Evolutionary conservation across 2,113 vertebrate genomes (phyloP).

Genomic region (Oncorhynchus mykiss): DNA sequence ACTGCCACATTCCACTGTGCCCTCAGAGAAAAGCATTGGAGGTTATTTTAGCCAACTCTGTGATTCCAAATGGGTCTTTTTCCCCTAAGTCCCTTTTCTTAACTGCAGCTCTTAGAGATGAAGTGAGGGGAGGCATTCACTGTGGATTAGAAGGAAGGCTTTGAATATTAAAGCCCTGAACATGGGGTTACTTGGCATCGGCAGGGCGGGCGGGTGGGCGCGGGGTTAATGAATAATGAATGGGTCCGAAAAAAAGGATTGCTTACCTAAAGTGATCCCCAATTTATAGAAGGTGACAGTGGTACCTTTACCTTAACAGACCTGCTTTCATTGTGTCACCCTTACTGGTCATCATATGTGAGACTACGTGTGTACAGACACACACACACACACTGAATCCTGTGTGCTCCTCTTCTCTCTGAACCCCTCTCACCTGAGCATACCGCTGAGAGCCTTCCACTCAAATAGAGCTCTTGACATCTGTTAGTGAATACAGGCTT

Average conservation of each 20-base stretch:
- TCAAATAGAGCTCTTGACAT: constrained; percentile 19
- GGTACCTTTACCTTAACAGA: constrained; percentile 24
- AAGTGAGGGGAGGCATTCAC: constrained; percentile 44
- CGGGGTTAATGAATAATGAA: constrained; percentile 70
- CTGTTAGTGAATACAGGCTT: constrained; percentile 19
- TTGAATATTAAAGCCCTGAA: constrained; percentile 65
- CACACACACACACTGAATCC: constrained; percentile 6
- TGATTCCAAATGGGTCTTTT: neutral
- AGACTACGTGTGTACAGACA: neutral
- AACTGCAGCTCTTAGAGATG: constrained; percentile 26
- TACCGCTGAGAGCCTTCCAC: constrained; percentile 22
- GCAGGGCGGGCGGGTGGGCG: constrained; percentile 39
- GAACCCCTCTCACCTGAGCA: neutral
- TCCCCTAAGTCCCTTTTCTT: constrained; percentile 2
- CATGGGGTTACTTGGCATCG: constrained; percentile 42
- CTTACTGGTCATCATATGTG: constrained; percentile 20
- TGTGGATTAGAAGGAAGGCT: constrained; percentile 44
- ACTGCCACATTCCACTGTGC: neutral
- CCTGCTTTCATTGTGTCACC: constrained; percentile 17
- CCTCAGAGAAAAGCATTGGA: neutral
- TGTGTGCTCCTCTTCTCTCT: neutral
- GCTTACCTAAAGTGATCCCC: constrained; percentile 29
- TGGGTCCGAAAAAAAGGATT: constrained; percentile 51
- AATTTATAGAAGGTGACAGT: constrained; percentile 5
- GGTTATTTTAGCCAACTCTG: neutral